Evolutionary conservation across 2,113 vertebrate species (phyloP).

Genomic region (Peromyscus maniculatus): DNA sequence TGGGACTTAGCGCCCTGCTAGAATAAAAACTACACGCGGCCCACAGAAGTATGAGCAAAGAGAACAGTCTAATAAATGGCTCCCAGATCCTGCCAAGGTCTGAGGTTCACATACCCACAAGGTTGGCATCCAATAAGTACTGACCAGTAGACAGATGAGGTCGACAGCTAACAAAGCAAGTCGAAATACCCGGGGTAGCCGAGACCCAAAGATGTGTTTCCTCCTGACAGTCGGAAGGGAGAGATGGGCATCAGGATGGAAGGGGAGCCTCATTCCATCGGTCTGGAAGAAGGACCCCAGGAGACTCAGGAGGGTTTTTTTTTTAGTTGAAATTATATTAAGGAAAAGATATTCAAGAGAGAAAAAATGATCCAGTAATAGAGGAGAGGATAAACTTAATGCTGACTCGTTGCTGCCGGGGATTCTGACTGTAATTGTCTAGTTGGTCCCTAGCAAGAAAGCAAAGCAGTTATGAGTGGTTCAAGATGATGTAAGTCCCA

Average conservation of each 20-base stretch:
- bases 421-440: neutral
- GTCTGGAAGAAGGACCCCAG: neutral
- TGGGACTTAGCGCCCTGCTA: neutral
- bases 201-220: neutral
- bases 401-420: neutral
- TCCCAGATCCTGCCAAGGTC: neutral
- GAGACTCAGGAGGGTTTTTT: neutral
- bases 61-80: neutral
- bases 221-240: neutral
- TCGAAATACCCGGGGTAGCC: neutral
- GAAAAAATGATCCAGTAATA: neutral
- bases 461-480: neutral
- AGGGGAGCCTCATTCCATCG: neutral
- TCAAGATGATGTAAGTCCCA: neutral
- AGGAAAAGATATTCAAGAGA: neutral
- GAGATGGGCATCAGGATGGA: neutral
- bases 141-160: neutral
- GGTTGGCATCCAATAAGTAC: neutral
- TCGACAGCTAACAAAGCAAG: neutral
- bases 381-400: neutral
- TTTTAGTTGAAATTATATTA: neutral
- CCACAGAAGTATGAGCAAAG: neutral
- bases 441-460: neutral
- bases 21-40: neutral
- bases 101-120: neutral